Base-by-base conservation (phyloP, 2,888 invertebrate genomes). In the Physocephala rufipes region DNA sequence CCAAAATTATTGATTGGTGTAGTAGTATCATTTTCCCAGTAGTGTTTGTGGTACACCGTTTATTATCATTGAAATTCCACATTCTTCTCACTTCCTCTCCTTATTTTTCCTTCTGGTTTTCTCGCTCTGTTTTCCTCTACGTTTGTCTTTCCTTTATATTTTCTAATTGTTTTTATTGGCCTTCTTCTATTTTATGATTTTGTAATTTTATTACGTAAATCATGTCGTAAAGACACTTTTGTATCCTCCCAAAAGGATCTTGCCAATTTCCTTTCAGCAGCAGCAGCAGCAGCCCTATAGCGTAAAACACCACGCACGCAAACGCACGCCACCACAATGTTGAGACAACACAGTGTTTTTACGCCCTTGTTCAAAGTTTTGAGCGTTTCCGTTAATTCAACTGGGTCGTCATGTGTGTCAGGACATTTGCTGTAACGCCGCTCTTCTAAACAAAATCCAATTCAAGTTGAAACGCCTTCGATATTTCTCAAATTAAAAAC, bases 261-360 rank as follows among this genome's bases (percentile, higher is more conserved):
- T 67, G 58, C 24, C 55, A 58, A 67, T 67, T 67, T 67, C 67
- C 67, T 45, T 43, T 19, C 47, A 2, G 24, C 24, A 28, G 53
- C 24, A 36, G 26, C n/a, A n/a, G n/a, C n/a, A n/a, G n/a, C n/a
- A n/a, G n/a, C n/a, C n/a, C n/a, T n/a, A n/a, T n/a, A n/a, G n/a
- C n/a, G n/a, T n/a, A n/a, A n/a, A n/a, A n/a, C n/a, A n/a, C n/a
- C n/a, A n/a, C n/a, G n/a, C n/a, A n/a, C n/a, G 30, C 12, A 28
- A 24, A 51, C 53, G 55, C 7, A 16, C 12, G 49, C 49, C 15
- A 49, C 49, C 5, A 7, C 49, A n/a, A n/a, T n/a, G n/a, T n/a
- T n/a, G n/a, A n/a, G n/a, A n/a, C n/a, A n/a, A n/a, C n/a, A n/a
- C n/a, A n/a, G n/a, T n/a, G n/a, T n/a, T n/a, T n/a, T n/a, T n/a